Evolutionary conservation across 2,113 vertebrate species (phyloP), one percentile per base, ranked within the genome.

Genomic region (Gnathonemus echidnorhynchus): DNA sequence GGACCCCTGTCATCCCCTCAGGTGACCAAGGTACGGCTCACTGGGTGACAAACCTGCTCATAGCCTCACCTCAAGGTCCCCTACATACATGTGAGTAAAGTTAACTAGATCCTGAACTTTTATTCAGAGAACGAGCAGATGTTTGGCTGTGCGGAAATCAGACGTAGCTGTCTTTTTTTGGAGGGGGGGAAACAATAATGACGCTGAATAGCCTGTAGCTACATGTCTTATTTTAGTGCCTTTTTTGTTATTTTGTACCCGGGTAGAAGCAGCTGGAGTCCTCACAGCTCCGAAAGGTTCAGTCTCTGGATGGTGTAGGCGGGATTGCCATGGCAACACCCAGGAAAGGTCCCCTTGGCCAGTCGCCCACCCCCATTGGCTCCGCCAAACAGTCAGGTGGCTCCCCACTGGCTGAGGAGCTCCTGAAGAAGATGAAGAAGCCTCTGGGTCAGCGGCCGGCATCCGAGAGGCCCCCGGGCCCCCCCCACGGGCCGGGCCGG

Each of bases 391-490:
- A 93, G 31, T 15, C 91, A 0, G 92, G 91, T 0, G 24, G 58
- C 0, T 96, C 96, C 0, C 70, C 92, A 0, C 8, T 96, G 42
- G 93, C 96, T 0, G 94, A 94, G 3, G 96, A 97, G 7, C 66
- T 94, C 1, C 95, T 95, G 46, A 96, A 93, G 93, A 97, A 95
- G 91, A 93, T 94, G 91, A 98, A 97, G 95, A 98, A 98, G 91
- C 92, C 92, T 0, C 83, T 92, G 1, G 91, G 90, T 0, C 94
- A 95, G 46, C 92, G 91, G 50, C 96, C 94, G 89, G 92, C 24
- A 53, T 94, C 93, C 89, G 35, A 92, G 93, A 91, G 93, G 90
- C 91, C 94, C 94, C 0, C 94, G 94, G 0, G 92, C 92, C 48
- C 93, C 94, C 1, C 91, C 91, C 48, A 90, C 94, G 0, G 42